Evolutionary conservation across 2,113 vertebrate species (phyloP).

Genomic region (Vulpes vulpes): DNA sequence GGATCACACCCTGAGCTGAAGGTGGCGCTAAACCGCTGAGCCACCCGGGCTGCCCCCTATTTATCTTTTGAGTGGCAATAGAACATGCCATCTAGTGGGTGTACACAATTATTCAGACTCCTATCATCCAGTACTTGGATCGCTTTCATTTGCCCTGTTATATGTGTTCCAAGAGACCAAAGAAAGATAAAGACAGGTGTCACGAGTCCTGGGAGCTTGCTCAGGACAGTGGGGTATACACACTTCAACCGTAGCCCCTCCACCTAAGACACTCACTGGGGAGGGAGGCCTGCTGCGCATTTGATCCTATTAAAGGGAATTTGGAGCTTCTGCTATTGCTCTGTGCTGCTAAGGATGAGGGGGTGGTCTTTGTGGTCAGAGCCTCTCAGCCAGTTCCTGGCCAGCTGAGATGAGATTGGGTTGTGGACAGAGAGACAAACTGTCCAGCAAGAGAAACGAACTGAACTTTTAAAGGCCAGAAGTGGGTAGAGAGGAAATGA

Average conservation of each 20-base stretch:
- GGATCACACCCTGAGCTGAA: too few species aligned
- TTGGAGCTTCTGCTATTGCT: background rate
- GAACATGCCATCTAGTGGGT: accelerated
- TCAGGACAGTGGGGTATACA: background rate
- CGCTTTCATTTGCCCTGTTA: background rate
- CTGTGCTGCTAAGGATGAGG: background rate
- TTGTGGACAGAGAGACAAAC: background rate
- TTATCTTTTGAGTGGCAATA: background rate
- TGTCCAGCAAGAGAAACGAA: background rate
- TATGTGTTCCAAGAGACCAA: background rate
- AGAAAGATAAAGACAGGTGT: background rate
- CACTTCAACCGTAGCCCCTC: accelerated
- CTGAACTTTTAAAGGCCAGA: background rate
- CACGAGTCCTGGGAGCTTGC: background rate
- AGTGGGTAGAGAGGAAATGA: background rate
- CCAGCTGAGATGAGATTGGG: background rate
- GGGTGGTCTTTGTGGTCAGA: background rate
- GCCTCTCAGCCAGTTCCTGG: background rate
- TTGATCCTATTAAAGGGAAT: background rate
- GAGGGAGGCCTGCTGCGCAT: background rate
- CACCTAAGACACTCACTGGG: background rate
- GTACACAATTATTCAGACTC: background rate
- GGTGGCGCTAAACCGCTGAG: too few species aligned
- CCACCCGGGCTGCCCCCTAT: background rate
- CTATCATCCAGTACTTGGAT: accelerated